phyloP scores from a whole-genome alignment of 2,113 vertebrate species.

The Bettongia penicillata region DNA sequence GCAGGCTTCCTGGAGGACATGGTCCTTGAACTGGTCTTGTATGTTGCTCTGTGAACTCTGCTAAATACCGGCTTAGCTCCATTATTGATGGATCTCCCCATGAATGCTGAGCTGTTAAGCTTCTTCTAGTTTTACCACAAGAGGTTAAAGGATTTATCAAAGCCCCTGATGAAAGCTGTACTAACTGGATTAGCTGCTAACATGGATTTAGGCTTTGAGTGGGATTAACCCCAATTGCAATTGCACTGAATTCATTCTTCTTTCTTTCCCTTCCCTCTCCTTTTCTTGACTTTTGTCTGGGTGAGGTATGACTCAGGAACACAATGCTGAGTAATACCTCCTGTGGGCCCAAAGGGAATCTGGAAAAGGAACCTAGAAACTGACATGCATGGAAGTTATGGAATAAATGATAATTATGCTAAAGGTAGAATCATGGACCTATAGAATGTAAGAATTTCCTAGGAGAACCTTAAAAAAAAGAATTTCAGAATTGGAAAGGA shows the following conservation, averaged over 20 bases:
- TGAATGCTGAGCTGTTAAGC: constrained; percentile 77
- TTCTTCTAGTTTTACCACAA: constrained; percentile 76
- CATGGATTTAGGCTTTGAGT: constrained; percentile 82
- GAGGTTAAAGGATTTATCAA: constrained; percentile 84
- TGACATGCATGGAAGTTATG: neutral
- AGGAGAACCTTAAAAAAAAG: neutral
- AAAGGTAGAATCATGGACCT: neutral
- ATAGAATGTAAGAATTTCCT: neutral
- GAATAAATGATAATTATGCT: neutral
- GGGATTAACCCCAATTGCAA: constrained; percentile 81
- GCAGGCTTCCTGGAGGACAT: neutral
- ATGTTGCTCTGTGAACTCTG: constrained; percentile 73
- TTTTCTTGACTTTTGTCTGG: constrained; percentile 48
- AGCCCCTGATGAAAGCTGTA: constrained; percentile 82
- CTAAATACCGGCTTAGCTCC: constrained; percentile 71
- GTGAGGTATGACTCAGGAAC: neutral
- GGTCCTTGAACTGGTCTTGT: constrained; percentile 1
- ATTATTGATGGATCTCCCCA: constrained; percentile 76
- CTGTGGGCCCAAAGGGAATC: constrained; percentile 28
- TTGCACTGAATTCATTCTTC: constrained; percentile 73
- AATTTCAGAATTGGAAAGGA: neutral
- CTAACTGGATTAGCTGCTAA: constrained; percentile 86
- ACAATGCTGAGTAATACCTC: neutral
- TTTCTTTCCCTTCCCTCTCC: constrained; percentile 68
- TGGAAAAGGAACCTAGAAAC: neutral